These are phyloP conservation scores for Philereme vetulata DNA, from an alignment of 2,888 invertebrate genomes.

Conservation along the genomic window DNA sequence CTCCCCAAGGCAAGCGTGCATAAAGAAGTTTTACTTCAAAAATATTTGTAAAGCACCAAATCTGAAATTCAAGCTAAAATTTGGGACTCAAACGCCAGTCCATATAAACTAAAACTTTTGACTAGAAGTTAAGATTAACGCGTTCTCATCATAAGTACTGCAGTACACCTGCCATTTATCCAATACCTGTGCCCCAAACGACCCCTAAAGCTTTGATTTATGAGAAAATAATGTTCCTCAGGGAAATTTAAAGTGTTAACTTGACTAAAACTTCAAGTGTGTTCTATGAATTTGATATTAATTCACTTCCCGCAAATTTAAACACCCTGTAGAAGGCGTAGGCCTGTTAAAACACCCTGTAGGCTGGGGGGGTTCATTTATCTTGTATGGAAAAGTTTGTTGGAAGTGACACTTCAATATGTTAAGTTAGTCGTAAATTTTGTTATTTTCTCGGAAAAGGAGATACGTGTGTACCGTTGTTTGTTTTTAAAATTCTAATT, in stretches of 20 bases:
- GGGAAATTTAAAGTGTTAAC: conserved; percentile 65
- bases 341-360: conserved; percentile 2
- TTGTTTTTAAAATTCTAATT: too few species aligned
- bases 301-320: conserved; percentile 38
- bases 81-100: too few species aligned
- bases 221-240: conserved; percentile 73
- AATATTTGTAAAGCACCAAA: too few species aligned
- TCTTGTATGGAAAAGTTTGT: conserved; percentile 12
- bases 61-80: too few species aligned
- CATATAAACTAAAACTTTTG: too few species aligned
- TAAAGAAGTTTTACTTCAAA: too few species aligned
- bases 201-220: conserved; percentile 75
- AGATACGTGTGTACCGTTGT: too few species aligned
- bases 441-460: too few species aligned
- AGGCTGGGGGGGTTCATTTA: conserved; percentile 7
- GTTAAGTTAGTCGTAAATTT: too few species aligned
- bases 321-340: neutral
- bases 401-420: neutral
- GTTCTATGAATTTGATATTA: conserved; percentile 51
- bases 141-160: too few species aligned
- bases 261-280: conserved; percentile 54
- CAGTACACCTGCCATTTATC: conserved; percentile 7
- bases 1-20: too few species aligned
- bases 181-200: conserved; percentile 42
- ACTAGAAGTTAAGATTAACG: too few species aligned